These are phyloP conservation scores for Geotrupes spiniger DNA, from an alignment of 2,888 invertebrate genomes.

Conservation along the genomic window DNA sequence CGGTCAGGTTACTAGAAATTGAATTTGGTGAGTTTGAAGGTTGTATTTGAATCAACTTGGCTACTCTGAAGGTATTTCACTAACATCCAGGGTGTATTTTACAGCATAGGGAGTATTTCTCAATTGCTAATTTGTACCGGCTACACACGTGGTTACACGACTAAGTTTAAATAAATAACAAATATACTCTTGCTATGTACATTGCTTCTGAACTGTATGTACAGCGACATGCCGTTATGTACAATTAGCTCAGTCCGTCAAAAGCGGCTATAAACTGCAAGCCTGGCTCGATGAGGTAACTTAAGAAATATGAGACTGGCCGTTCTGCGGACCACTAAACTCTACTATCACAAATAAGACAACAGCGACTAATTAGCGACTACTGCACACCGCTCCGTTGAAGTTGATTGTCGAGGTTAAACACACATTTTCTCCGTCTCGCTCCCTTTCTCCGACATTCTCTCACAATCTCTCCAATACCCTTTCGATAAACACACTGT, in stretches of 20 bases:
- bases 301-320: constrained; percentile 19
- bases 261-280: constrained; percentile 17
- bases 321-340: constrained; percentile 18
- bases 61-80: too few species aligned
- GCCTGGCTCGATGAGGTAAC: constrained; percentile 22
- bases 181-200: constrained; percentile 20
- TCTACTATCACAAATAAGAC: constrained; percentile 26
- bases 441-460: not conserved
- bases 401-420: constrained; percentile 24
- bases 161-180: constrained; percentile 21
- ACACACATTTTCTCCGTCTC: not conserved
- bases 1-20: too few species aligned
- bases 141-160: constrained; percentile 8
- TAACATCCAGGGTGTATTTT: too few species aligned
- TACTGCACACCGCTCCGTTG: constrained; percentile 23
- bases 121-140: constrained; percentile 1
- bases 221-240: constrained; percentile 17
- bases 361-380: constrained; percentile 23
- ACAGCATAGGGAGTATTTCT: too few species aligned
- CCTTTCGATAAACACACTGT: too few species aligned
- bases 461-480: too few species aligned
- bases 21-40: too few species aligned
- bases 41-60: too few species aligned
- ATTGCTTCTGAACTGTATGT: constrained; percentile 14
- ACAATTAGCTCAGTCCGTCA: constrained; percentile 20